Evolutionary conservation across 2,113 vertebrate species (phyloP), one percentile per base, ranked within the genome.

Genomic region (Noturus placidus): DNA sequence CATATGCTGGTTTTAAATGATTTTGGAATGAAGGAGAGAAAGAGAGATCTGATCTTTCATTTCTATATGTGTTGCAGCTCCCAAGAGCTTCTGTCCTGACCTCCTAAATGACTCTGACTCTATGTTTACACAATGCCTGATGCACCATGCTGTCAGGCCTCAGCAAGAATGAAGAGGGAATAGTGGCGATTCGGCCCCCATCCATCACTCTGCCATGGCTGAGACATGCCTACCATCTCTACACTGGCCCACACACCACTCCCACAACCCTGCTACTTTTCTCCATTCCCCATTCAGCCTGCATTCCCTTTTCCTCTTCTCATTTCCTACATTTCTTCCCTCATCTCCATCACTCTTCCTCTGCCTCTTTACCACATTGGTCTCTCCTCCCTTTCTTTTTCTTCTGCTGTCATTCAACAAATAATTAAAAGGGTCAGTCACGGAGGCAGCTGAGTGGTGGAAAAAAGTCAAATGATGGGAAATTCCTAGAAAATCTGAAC

Each of bases 91-190:
- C 19, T 11, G 67, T 78, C 57, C 85, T 87, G 87, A 90, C 87
- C 87, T 70, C 76, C 63, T 80, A 77, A 88, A 87, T 56, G 63
- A 85, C 82, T 46, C 82, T 85, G 87, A 90, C 87, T 90, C 76
- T 90, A 88, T 90, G 89, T 90, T 90, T 90, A 90, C 87, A 85
- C 86, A 88, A 81, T 85, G 87, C 79, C 67, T 84, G 87, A 90
- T 88, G 82, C 67, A 82, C 87, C 35, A n/a, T 69, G 85, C 89
- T 84, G 87, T 88, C 85, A 85, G 50, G 50, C 35, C 20, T 33
- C 74, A 72, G 72, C 83, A 33, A 91, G 83, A 87, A 81, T 78
- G 86, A 89, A 86, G 81, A 85, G 84, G 88, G 80, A 85, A 88
- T 90, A 90, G 86, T 77, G 74, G 83, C 72, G 81, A 90, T 84